Percentiles rank a stretch among this genome's conserved stretches.
Evolutionary conservation across 2,888 invertebrate species (phyloP).

Genomic region (Gerris lacustris): DNA sequence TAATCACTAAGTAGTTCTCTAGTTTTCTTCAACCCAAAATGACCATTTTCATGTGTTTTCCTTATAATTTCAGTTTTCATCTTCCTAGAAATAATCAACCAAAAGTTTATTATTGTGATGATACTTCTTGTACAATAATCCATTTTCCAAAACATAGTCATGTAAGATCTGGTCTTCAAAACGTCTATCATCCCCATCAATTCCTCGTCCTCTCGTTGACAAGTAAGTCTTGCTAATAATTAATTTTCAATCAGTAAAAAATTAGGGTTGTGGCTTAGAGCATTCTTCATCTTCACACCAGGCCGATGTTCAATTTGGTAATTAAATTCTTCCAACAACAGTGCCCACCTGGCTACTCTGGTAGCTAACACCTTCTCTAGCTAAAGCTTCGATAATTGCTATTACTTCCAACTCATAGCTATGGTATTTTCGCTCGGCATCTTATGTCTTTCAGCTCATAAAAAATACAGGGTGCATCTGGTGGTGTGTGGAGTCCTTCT

Average conservation of each 20-base stretch:
- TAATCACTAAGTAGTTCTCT: too few species aligned
- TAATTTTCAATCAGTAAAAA: too few species aligned
- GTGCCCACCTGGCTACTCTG: constrained; percentile 33
- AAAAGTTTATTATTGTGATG: too few species aligned
- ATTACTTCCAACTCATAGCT: constrained; percentile 36
- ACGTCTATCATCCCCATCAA: constrained; percentile 28
- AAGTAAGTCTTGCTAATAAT: too few species aligned
- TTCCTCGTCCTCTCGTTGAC: constrained; percentile 16
- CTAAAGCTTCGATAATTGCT: constrained; percentile 29
- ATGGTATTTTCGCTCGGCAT: constrained; percentile 32
- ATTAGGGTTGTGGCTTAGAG: constrained; percentile 30
- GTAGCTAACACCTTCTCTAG: constrained; percentile 24
- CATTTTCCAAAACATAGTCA: constrained; percentile 16
- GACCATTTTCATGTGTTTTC: too few species aligned
- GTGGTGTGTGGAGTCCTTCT: constrained; percentile 27
- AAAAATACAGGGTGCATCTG: constrained; percentile 33
- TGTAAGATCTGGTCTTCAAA: constrained; percentile 25
- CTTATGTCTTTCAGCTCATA: constrained; percentile 33
- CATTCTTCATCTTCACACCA: constrained; percentile 32
- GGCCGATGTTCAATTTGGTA: constrained; percentile 34
- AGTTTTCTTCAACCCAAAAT: too few species aligned
- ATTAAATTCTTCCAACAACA: constrained; percentile 32
- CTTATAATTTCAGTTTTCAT: too few species aligned
- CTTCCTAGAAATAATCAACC: too few species aligned
- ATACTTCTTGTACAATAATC: too few species aligned